phyloP scores from a whole-genome alignment of 1,140 invertebrate species.

The Tetramorium simillimum region DNA sequence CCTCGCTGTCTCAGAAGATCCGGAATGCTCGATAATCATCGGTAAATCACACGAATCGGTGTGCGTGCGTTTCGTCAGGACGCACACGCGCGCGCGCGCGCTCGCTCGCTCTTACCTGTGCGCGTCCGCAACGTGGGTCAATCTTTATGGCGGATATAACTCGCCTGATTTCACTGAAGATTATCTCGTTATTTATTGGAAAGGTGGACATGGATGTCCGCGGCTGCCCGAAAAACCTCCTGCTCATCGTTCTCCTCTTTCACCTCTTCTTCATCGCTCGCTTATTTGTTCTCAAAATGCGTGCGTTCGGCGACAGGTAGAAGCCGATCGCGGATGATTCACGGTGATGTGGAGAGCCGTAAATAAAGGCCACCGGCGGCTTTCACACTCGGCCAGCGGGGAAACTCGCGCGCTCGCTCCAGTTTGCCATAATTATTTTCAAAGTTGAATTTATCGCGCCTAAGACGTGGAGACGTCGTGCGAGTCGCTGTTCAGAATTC shows the following conservation, averaged over 20 bases:
- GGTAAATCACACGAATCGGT: conserved; percentile 74
- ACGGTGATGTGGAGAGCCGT: conserved; percentile 6
- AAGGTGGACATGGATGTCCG: conserved; percentile 75
- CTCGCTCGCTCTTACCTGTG: conserved; percentile 52
- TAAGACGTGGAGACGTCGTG: not conserved
- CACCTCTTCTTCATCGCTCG: conserved; percentile 28
- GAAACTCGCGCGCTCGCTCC: conserved; percentile 32
- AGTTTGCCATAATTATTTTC: conserved; percentile 36
- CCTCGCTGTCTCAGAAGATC: conserved; percentile 73
- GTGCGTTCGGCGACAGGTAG: conserved; percentile 4
- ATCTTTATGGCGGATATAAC: conserved; percentile 84
- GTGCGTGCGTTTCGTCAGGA: conserved; percentile 9
- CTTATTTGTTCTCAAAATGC: conserved; percentile 39
- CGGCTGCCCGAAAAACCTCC: conserved; percentile 69
- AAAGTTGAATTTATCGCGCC: not conserved
- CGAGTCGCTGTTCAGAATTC: not conserved
- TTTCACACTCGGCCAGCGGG: conserved; percentile 39
- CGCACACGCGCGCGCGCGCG: conserved; percentile 39
- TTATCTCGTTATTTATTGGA: conserved; percentile 85
- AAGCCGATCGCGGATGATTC: conserved; percentile 55
- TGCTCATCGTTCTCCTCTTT: conserved; percentile 35
- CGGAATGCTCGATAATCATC: conserved; percentile 82
- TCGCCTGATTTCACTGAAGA: conserved; percentile 84
- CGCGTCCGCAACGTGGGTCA: conserved; percentile 69
- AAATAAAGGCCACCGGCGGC: conserved; percentile 3